Evolutionary conservation across 2,113 vertebrate genomes (phyloP).

Genomic region (Leptodactylus fuscus): DNA sequence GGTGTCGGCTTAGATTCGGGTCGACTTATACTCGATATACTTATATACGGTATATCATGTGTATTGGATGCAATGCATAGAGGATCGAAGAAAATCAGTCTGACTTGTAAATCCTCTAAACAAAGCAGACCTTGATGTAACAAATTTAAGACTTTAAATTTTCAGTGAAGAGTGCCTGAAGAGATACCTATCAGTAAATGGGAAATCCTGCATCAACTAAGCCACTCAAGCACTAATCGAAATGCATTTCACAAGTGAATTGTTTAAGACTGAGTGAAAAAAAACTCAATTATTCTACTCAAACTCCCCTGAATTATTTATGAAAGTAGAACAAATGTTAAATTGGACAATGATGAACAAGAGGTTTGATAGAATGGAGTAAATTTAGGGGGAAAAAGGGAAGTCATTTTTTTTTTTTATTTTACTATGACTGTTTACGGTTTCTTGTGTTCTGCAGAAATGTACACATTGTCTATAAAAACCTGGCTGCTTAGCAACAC

Average conservation of each 20-base stretch:
- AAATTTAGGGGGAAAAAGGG: constrained; percentile 69
- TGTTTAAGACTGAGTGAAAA: constrained; percentile 72
- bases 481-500: constrained; percentile 69
- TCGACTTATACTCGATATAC: too few relatives aligned
- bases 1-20: too few relatives aligned
- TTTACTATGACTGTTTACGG: constrained; percentile 75
- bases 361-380: constrained; percentile 64
- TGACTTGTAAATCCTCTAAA: too few relatives aligned
- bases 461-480: constrained; percentile 67
- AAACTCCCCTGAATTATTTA: constrained; percentile 77
- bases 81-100: too few relatives aligned
- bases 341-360: constrained; percentile 73
- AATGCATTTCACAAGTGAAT: constrained; percentile 73
- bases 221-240: constrained; percentile 67
- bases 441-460: constrained; percentile 65
- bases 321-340: constrained; percentile 75
- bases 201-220: constrained; percentile 70
- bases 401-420: constrained; percentile 61
- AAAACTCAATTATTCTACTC: constrained; percentile 72
- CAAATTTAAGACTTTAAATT: not conserved
- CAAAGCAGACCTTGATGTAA: not conserved
- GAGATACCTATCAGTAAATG: constrained; percentile 64
- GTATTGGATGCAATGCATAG: too few relatives aligned
- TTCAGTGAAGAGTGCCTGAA: constrained; percentile 63
- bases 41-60: too few relatives aligned